Conservation (phyloP, 2,113 vertebrate genomes). For the Solea solea region DNA sequence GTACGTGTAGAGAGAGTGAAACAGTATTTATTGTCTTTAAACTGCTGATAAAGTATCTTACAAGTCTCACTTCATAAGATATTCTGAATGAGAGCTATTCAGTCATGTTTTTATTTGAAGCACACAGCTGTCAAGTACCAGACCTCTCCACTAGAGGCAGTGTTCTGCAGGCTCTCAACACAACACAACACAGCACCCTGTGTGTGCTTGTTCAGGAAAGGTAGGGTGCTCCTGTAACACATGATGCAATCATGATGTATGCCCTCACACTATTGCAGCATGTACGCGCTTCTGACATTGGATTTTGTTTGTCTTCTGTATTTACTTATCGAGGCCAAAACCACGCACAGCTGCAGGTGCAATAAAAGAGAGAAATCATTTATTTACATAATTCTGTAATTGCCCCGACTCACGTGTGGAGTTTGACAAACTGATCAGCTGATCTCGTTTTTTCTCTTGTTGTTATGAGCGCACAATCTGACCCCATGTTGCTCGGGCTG, state of each 20-base stretch:
- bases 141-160: conserved; percentile 55
- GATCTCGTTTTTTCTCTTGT: conserved; percentile 4
- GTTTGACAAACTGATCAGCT: conserved; percentile 6
- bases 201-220: conserved; percentile 13
- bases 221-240: conserved; percentile 34
- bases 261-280: conserved; percentile 38
- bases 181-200: neutral
- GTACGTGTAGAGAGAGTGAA: too few species aligned
- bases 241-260: conserved; percentile 64
- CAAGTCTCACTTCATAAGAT: too few species aligned
- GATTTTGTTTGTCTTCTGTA: conserved; percentile 6
- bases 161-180: conserved; percentile 29
- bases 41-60: too few species aligned
- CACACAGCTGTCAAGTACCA: too few species aligned
- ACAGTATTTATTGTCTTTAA: too few species aligned
- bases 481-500: conserved; percentile 25
- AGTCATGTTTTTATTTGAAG: too few species aligned
- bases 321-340: neutral
- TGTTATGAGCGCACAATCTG: conserved; percentile 27
- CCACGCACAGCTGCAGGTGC: neutral
- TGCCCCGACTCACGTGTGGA: neutral
- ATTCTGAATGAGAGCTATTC: too few species aligned
- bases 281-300: conserved; percentile 11
- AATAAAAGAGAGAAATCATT: neutral
- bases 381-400: conserved; percentile 13